Conservation (phyloP, 2,113 vertebrate genomes). For the Mohoua ochrocephala region DNA sequence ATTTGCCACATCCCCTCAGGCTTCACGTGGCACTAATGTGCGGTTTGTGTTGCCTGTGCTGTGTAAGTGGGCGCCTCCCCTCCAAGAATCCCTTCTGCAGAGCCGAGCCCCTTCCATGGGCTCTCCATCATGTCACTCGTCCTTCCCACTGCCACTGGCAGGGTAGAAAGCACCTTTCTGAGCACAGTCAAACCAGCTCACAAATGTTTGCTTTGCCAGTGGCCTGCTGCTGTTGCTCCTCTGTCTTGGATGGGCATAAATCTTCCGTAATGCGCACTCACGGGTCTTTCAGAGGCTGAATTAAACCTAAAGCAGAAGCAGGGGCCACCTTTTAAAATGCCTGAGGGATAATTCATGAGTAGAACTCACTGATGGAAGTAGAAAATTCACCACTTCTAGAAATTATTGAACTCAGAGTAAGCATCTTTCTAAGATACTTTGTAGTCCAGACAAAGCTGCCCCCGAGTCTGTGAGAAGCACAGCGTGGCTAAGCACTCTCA, state of each 20-base stretch:
- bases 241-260: accelerated
- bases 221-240: background rate
- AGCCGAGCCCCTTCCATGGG: accelerated
- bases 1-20: background rate
- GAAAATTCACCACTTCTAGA: background rate
- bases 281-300: background rate
- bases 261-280: background rate
- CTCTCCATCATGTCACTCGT: accelerated
- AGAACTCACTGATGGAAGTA: background rate
- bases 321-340: background rate
- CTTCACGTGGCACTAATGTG: accelerated
- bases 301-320: background rate
- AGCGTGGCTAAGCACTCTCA: background rate
- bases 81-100: background rate
- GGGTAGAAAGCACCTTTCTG: background rate
- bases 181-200: background rate
- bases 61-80: background rate
- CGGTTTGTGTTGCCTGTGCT: accelerated
- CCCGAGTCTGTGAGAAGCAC: background rate
- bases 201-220: background rate
- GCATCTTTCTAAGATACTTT: background rate
- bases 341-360: background rate
- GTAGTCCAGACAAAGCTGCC: background rate
- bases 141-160: background rate
- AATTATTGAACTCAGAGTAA: background rate